A percentile compares a stretch with the other conserved stretches of the same genome.
phyloP scores from a whole-genome alignment of 2,797 vertebrate species.

The Synaphobranchus kaupii region DNA sequence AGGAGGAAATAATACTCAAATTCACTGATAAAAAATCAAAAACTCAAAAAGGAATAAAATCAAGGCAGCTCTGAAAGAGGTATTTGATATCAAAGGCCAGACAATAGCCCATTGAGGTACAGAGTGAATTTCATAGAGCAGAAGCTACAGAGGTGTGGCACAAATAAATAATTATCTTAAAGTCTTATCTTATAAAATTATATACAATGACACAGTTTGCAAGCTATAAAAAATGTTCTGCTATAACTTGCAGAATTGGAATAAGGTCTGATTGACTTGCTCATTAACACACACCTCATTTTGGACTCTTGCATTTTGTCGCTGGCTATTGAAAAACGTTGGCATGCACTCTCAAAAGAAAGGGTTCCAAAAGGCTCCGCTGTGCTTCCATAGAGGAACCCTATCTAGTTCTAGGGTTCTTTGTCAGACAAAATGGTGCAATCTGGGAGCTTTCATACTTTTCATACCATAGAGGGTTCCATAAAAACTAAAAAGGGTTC shows the following conservation, averaged over 20 bases:
- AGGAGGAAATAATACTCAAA: background rate
- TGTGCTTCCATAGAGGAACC: background rate
- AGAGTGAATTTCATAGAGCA: background rate
- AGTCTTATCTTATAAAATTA: slow-evolving; percentile 12
- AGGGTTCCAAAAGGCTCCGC: background rate
- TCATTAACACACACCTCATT: background rate
- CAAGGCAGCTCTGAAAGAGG: background rate
- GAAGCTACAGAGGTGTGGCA: slow-evolving; percentile 18
- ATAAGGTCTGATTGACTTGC: background rate
- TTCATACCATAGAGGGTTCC: no score
- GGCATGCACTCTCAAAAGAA: background rate
- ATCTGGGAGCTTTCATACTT: no score
- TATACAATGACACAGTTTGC: slow-evolving; percentile 1
- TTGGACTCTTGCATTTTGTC: background rate
- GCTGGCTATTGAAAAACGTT: background rate
- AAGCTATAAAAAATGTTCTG: background rate
- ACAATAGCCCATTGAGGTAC: background rate
- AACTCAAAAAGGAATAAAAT: background rate
- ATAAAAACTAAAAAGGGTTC: no score
- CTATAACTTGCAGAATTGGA: background rate
- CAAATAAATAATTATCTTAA: slow-evolving; percentile 29
- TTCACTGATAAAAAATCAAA: background rate
- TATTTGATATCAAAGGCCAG: background rate
- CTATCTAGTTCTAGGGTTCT: no score
- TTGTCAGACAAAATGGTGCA: no score